Percentiles rank a stretch among this genome's conserved stretches.
phyloP scores from a whole-genome alignment of 2,113 vertebrate genomes.

The Pontoporia blainvillei region DNA sequence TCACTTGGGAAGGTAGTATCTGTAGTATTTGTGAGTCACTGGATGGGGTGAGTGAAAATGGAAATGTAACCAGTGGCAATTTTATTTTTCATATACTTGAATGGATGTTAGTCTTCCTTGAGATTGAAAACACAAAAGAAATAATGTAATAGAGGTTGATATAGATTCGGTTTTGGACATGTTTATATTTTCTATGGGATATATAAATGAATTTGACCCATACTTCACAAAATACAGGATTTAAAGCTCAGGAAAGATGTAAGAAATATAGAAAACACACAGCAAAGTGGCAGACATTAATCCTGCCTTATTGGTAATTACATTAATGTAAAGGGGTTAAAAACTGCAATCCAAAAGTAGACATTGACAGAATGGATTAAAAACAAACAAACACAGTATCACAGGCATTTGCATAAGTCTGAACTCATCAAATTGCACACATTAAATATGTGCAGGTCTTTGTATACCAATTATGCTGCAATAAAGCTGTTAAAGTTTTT shows the following conservation, averaged over 20 bases:
- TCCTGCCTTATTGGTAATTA: background rate
- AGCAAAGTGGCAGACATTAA: background rate
- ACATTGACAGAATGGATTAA: background rate
- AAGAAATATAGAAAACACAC: background rate
- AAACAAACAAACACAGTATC: background rate
- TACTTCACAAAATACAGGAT: background rate
- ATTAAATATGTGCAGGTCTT: background rate
- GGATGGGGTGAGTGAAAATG: background rate
- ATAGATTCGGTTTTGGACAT: background rate
- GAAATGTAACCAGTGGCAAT: background rate
- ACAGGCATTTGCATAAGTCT: background rate
- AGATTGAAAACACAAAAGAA: background rate
- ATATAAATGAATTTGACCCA: background rate
- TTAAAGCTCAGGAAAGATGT: background rate
- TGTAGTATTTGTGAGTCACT: background rate
- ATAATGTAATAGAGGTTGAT: background rate
- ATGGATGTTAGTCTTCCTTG: background rate
- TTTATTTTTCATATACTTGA: background rate
- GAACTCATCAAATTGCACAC: background rate
- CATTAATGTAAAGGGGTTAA: background rate
- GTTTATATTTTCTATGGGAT: background rate
- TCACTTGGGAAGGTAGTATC: background rate
- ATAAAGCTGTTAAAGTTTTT: background rate
- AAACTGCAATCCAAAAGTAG: background rate
- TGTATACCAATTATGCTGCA: background rate